Conservation (phyloP, 2,888 invertebrate species). For the Cheilosia variabilis region DNA sequence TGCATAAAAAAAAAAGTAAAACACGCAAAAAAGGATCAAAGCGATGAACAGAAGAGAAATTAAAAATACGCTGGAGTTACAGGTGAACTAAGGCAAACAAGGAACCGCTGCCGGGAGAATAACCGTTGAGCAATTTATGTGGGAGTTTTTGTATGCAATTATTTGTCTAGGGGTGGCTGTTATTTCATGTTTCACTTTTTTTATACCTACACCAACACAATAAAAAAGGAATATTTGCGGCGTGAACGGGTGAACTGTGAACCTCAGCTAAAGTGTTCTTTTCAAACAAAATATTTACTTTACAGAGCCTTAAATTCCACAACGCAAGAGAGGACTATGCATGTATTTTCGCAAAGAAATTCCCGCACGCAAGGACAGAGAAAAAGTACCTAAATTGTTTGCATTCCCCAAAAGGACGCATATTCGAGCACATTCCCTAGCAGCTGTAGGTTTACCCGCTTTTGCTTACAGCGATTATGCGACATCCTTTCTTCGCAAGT, state of each 20-base stretch:
- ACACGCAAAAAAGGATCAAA: slow-evolving; percentile 3
- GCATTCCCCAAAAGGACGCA: no score
- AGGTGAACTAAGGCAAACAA: slow-evolving; percentile 9
- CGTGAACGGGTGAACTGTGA: slow-evolving; percentile 5
- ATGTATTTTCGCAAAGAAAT: neutral
- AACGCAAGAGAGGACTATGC: neutral
- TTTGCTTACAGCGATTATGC: no score
- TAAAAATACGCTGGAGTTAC: neutral
- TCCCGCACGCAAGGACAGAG: neutral
- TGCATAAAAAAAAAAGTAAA: slow-evolving; percentile 8
- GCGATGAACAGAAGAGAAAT: neutral
- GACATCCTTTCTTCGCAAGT: slow-evolving; percentile 27
- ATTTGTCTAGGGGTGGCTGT: slow-evolving; percentile 9
- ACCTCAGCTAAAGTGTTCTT: slow-evolving; percentile 2
- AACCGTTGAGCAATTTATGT: slow-evolving; percentile 25
- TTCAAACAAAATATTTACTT: slow-evolving; percentile 25
- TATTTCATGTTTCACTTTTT: neutral
- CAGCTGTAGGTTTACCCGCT: no score
- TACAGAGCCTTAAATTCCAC: slow-evolving; percentile 22
- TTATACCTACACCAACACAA: slow-evolving; percentile 17
- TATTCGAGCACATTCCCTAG: no score
- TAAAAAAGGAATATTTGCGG: slow-evolving; percentile 36
- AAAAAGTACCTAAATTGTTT: neutral
- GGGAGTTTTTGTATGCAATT: slow-evolving; percentile 20
- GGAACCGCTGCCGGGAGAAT: neutral